Base-by-base conservation (phyloP, 2,113 vertebrate genomes). In the Rhadina sibilatrix region DNA sequence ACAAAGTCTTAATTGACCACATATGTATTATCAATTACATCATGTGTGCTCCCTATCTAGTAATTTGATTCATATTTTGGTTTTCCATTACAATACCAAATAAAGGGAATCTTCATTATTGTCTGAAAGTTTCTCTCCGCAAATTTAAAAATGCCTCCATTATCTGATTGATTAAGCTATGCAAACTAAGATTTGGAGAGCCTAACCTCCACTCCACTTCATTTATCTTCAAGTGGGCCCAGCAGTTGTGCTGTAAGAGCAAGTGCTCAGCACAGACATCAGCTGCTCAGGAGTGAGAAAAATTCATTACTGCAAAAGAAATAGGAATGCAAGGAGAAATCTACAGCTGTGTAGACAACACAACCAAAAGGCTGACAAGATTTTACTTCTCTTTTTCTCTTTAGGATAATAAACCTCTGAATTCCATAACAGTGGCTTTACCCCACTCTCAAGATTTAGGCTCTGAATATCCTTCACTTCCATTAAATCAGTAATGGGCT, bases 211-310 rank as follows among this genome's bases (percentile, higher is more conserved):
- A 38, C 60, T 89, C 65, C 81, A 93, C 82, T 88, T 33, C n/a
- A 83, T 96, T 94, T 92, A 64, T 75, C 52, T 83, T 94, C 60
- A 88, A 93, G 93, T 83, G 75, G 52, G 30, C 74, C 66, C 53
- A 66, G 71, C 82, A 86, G 18, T 88, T 90, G 75, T 56, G 38
- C 59, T 74, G 59, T 47, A 83, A 65, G 17, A 77, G 71, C 38
- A 63, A 86, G 64, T 2, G 1, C 53, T 85, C 78, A 76, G 85
- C 68, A 37, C 20, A 50, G 66, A 69, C 42, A 1, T 82, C 66
- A 33, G 74, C 79, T 66, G 15, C 74, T 83, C 4, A 15, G 28
- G 77, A 87, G 24, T 3, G 19, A 2, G 4, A 91, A 23, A 24
- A 33, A 27, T 37, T 88, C 63, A 20, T 59, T 63, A 33, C 47